Conservation (phyloP, 64 coral and sea anemone genomes). For the Orbicella faveolata region DNA sequence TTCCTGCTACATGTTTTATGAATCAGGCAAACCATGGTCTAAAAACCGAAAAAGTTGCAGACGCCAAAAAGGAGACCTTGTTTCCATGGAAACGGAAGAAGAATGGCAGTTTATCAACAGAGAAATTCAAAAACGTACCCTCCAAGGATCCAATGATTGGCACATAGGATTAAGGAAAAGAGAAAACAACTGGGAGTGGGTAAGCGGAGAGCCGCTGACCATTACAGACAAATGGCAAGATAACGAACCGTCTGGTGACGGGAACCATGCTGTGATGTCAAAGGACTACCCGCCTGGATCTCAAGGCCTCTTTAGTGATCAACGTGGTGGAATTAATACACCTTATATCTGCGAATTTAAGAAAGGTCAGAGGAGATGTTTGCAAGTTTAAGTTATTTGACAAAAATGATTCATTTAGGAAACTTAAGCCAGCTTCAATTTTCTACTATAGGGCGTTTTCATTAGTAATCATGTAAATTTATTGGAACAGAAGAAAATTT, state of each 20-base stretch:
- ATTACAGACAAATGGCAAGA: background rate
- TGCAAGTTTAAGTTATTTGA: background rate
- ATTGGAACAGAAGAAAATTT: too few relatives aligned
- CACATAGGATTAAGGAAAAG: background rate
- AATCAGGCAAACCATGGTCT: background rate
- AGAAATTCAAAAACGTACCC: background rate
- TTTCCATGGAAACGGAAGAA: slow-evolving; percentile 42
- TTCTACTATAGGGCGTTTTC: too few relatives aligned
- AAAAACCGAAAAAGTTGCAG: slow-evolving; percentile 11
- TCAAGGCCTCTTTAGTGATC: too few relatives aligned
- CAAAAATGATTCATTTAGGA: too few relatives aligned
- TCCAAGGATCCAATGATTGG: background rate
- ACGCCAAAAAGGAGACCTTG: background rate
- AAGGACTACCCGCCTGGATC: background rate
- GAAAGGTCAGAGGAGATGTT: background rate
- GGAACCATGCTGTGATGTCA: background rate
- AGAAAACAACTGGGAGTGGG: slow-evolving; percentile 3
- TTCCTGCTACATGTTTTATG: background rate
- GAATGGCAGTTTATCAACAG: slow-evolving; percentile 26
- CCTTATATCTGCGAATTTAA: too few relatives aligned
- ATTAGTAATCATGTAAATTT: too few relatives aligned
- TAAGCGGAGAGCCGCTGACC: background rate
- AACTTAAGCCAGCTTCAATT: too few relatives aligned
- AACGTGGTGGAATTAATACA: too few relatives aligned
- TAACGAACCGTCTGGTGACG: background rate